Percentiles rank a stretch among this genome's conserved stretches.
phyloP scores from a whole-genome alignment of 2,888 invertebrate species.

The Drosophila mayaguana region DNA sequence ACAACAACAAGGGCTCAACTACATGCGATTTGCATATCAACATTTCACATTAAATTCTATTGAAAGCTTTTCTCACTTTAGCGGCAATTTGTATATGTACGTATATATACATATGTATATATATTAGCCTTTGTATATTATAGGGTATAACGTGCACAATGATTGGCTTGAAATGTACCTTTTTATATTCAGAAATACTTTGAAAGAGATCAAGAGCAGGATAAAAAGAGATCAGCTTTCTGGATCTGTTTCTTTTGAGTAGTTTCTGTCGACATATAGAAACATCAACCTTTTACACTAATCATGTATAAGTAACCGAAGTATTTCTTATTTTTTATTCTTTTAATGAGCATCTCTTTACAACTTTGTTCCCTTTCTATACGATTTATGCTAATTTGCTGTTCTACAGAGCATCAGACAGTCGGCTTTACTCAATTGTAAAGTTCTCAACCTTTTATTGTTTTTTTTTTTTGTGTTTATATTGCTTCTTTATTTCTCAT shows the following conservation, averaged over 20 bases:
- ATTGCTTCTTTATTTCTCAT: slow-evolving; percentile 9
- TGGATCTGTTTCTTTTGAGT: background rate
- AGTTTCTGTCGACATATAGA: background rate
- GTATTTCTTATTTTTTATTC: no score
- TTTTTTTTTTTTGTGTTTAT: background rate
- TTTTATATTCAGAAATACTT: background rate
- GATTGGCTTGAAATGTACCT: background rate
- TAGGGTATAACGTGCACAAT: background rate
- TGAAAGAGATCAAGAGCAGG: background rate
- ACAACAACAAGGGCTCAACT: slow-evolving; percentile 11
- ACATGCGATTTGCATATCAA: slow-evolving; percentile 70
- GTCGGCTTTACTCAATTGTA: background rate
- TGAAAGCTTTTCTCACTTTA: slow-evolving; percentile 79
- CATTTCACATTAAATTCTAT: slow-evolving; percentile 75
- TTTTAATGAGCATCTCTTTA: no score
- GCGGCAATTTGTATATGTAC: slow-evolving; percentile 51
- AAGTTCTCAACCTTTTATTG: background rate
- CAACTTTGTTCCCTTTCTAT: background rate
- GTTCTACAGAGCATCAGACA: background rate
- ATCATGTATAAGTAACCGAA: background rate
- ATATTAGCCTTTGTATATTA: background rate
- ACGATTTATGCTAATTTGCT: background rate
- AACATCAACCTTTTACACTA: no score
- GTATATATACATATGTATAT: background rate
- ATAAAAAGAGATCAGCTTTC: background rate